Conservation (phyloP, 2,797 vertebrate genomes). For the Zalophus californianus region DNA sequence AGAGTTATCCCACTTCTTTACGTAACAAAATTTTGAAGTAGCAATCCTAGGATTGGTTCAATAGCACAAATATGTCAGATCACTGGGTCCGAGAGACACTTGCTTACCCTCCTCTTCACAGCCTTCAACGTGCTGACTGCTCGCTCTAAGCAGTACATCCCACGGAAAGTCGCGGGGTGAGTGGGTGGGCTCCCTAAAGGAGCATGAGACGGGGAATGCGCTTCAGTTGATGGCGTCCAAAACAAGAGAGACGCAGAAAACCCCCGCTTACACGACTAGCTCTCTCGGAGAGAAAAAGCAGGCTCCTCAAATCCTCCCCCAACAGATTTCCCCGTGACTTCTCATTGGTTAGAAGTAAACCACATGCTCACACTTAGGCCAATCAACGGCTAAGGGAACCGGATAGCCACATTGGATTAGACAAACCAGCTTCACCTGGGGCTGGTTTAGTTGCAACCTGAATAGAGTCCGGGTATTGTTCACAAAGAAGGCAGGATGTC, state of each 20-base stretch:
- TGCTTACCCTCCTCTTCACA: not conserved
- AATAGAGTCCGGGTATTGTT: not conserved
- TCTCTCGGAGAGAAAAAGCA: not conserved
- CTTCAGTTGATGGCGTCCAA: not conserved
- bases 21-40: constrained; percentile 13
- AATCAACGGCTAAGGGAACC: not conserved
- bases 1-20: not conserved
- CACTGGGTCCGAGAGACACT: not conserved
- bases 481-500: not conserved
- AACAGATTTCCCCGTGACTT: not conserved
- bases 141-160: not conserved
- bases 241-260: not conserved
- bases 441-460: not conserved
- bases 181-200: not conserved
- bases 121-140: not conserved
- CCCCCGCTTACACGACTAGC: accelerated
- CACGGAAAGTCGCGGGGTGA: not conserved
- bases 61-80: not conserved
- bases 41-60: not conserved
- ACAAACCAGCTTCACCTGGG: not conserved
- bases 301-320: not conserved
- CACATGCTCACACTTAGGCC: not conserved
- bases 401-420: accelerated
- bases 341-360: not conserved
- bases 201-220: accelerated